These are phyloP conservation scores for Euura lappo DNA, from an alignment of 1,140 invertebrate species.

Conservation along the genomic window DNA sequence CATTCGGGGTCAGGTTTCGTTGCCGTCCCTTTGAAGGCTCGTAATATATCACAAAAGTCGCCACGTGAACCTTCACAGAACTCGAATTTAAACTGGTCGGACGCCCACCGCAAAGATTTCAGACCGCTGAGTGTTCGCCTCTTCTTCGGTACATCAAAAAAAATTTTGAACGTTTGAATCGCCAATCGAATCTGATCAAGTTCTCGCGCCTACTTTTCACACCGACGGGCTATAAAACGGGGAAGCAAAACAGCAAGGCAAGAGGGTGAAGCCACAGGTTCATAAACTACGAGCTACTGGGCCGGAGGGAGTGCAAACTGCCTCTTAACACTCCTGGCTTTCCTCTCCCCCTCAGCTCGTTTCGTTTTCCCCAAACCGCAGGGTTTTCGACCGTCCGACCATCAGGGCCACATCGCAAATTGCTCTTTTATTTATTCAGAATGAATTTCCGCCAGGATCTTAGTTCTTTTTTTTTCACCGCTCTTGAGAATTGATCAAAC, in stretches of 20 bases:
- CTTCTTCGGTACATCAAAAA: background rate
- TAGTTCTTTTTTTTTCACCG: background rate
- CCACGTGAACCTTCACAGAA: background rate
- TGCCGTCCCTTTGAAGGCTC: background rate
- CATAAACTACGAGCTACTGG: constrained; percentile 45
- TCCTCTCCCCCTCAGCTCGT: background rate
- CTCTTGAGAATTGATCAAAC: background rate
- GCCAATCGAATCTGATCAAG: background rate
- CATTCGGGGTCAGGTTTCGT: background rate
- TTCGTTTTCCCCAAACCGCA: constrained; percentile 9
- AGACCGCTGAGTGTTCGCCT: background rate
- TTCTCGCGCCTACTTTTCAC: too few relatives aligned
- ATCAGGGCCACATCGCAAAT: constrained; percentile 17
- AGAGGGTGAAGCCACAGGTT: constrained; percentile 44
- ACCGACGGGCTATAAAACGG: background rate
- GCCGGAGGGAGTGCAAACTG: constrained; percentile 30
- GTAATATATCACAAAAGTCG: background rate
- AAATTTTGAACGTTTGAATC: background rate
- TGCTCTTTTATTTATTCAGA: constrained; percentile 9
- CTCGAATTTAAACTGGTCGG: background rate
- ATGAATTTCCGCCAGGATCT: background rate
- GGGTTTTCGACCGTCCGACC: constrained; percentile 43
- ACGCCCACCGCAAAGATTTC: background rate
- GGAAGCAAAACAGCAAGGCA: background rate
- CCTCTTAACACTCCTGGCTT: constrained; percentile 37